Evolutionary conservation across 2,113 vertebrate genomes (phyloP), one percentile per base, ranked within the genome.

Genomic region (Gallinago jamesoni): DNA sequence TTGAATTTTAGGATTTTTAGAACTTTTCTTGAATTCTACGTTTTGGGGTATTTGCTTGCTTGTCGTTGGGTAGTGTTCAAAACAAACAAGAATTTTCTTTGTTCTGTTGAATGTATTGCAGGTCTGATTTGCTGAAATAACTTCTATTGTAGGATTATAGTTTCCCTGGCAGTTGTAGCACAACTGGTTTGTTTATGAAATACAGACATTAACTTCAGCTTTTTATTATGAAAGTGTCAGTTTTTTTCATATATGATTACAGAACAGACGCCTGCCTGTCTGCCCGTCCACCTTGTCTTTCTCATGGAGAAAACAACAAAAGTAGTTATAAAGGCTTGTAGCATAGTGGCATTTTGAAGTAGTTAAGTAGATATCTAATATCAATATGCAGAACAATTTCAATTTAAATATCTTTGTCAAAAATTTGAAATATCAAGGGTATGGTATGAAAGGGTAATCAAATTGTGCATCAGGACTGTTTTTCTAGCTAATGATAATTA

Each of bases 401-500:
- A 74, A 13, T 62, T 73, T 59, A 20, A 55, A 9, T 52, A 68
- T 63, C 55, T 93, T 85, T 43, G 62, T 63, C 92, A 90, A 59
- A 55, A 87, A 83, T 76, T 94, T 86, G 84, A 94, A 96, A 87
- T 94, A 94, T 12, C 41, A 10, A 95, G 75, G 85, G 83, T 89
- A 39, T 90, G 43, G 87, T 86, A 69, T 5, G 20, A 41, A 94
- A 92, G 92, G 39, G 53, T 89, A 92, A 96, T 91, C 28, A 93
- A 68, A 81, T 77, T 85, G 39, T 72, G 77, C 45, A 64, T 92
- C 59, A 67, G 50, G 60, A 72, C 88, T 81, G 72, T 92, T 97
- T 93, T 92, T 50, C 85, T 94, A 77, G 78, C 18, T 91, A 94
- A 89, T 89, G 76, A 56, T 95, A 95, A 97, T 93, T 94, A 92